Base-by-base conservation (phyloP, 2,888 invertebrate genomes). In the Cepaea hortensis region DNA sequence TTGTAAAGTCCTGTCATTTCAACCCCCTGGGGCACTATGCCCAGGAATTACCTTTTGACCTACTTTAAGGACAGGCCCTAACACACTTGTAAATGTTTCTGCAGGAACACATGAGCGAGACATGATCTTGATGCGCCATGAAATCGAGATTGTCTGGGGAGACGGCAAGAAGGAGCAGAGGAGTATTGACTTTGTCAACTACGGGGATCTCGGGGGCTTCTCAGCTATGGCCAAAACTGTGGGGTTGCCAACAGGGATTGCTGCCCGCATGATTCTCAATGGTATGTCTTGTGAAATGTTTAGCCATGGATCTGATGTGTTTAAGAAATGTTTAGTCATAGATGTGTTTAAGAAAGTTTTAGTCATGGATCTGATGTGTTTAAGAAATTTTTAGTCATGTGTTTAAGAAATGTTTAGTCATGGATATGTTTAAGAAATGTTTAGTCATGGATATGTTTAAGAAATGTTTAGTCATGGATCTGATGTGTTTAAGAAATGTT, bases 161-260 rank as follows among this genome's bases (percentile, higher is more conserved):
- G 97, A 98, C 93, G 92, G 92, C 13, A 91, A 91, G n/a, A 95
- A 96, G 89, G 99, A 99, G 95, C 95, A 96, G 81, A 96, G 97
- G 81, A 97, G 95, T 96, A 95, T 96, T 89, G 95, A 95, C 89
- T 96, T 99, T 95, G 97, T 99, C 0, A 97, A 97, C 85, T 98
- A 99, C 91, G 99, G 99, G 0, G 95, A 95, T 35, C 92, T 94
- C 11, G 90, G 93, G 85, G 97, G 97, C 0, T 97, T 98, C 94
- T 98, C 99, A 0, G 99, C 99, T 55, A 99, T 99, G 99, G 97
- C 98, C 0, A 96, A 97, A 92, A 97, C 97, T 13, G 98, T 98
- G 13, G 98, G 98, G 48, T 98, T 96, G 95, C 99, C 97, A 0
- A 97, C 98, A 9, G 99, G 98, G 46, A 99, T 99, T 91, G 98